Conservation (phyloP, 2,797 vertebrate species). For the Acanthis flammea region DNA sequence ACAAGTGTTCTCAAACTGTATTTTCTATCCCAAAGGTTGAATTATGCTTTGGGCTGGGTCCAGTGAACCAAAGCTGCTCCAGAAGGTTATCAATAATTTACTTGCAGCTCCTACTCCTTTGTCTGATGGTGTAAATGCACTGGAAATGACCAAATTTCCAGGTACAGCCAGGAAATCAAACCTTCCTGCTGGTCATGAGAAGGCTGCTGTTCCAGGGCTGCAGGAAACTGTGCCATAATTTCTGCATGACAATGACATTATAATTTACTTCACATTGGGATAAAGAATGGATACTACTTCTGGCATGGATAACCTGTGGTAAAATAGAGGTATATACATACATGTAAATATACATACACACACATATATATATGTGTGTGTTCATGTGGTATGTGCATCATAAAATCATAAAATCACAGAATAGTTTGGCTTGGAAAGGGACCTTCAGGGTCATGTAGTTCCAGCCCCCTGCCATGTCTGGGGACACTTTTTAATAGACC, state of each 20-base stretch:
- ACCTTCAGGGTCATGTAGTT: background rate
- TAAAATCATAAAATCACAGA: background rate
- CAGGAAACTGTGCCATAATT: background rate
- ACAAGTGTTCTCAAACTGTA: background rate
- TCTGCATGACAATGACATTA: background rate
- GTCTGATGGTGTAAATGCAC: background rate
- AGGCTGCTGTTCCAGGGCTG: background rate
- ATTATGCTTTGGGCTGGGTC: background rate
- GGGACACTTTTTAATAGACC: background rate
- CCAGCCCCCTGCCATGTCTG: background rate
- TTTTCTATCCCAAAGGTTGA: background rate
- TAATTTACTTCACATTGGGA: rapidly evolving
- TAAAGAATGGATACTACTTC: background rate
- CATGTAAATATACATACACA: no score
- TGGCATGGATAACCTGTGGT: background rate
- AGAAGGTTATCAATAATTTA: background rate
- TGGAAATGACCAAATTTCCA: background rate
- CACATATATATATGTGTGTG: no score
- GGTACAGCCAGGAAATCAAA: background rate
- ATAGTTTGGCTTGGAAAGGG: background rate
- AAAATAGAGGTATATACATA: background rate
- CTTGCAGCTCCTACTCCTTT: background rate
- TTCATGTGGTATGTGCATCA: background rate
- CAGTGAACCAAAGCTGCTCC: background rate
- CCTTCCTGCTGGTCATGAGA: background rate